Percentiles rank a stretch among this genome's conserved stretches.
Conservation (phyloP, 2,113 vertebrate species). For the Ceyx melanurus region DNA sequence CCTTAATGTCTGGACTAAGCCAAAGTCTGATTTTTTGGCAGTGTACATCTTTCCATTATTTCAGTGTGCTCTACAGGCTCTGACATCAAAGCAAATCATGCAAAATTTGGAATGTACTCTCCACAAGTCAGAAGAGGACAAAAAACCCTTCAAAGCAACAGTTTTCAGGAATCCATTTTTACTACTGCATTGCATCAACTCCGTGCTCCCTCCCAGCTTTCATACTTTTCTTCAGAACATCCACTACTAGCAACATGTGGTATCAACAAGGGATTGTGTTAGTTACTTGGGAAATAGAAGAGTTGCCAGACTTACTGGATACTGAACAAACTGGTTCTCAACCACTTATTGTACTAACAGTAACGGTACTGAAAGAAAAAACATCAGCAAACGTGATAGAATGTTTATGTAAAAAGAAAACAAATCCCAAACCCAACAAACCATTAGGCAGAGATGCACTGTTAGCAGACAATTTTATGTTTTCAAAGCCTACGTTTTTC, state of each 20-base stretch:
- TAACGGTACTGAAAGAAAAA: background rate
- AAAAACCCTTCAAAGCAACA: background rate
- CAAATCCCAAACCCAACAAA: too few species aligned
- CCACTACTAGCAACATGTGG: background rate
- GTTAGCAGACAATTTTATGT: background rate
- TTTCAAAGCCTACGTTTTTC: background rate
- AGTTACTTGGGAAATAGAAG: background rate
- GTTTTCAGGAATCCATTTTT: background rate
- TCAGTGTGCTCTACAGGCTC: background rate
- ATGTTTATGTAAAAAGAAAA: accelerated
- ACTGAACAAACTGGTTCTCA: background rate
- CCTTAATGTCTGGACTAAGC: background rate
- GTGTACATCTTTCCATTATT: background rate
- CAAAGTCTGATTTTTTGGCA: slow-evolving; percentile 3
- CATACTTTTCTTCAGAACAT: background rate
- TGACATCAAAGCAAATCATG: background rate
- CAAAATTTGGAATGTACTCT: background rate
- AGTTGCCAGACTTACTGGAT: background rate
- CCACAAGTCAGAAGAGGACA: background rate
- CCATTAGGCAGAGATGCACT: background rate
- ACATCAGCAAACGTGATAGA: background rate
- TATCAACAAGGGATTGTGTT: background rate
- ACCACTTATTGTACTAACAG: background rate
- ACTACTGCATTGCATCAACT: background rate
- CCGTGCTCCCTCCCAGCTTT: background rate